Percentiles rank a stretch among this genome's conserved stretches.
Evolutionary conservation across 2,888 invertebrate species (phyloP).

Genomic region (Drosophila yooni): DNA sequence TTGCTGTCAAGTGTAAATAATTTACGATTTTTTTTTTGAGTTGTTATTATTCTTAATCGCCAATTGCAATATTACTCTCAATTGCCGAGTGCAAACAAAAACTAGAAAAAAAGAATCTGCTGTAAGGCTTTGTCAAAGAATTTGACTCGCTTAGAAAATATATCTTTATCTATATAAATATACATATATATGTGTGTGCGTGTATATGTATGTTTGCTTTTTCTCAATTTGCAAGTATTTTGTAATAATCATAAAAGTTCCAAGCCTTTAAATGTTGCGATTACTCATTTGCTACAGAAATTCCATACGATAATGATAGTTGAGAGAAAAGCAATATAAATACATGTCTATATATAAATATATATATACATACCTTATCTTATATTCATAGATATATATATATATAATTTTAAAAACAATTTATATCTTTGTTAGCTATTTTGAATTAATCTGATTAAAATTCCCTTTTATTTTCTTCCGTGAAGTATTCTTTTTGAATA

Average conservation of each 20-base stretch:
- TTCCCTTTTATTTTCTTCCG: not conserved
- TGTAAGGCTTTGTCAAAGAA: slow-evolving; percentile 6
- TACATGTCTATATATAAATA: not conserved
- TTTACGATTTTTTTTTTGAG: not conserved
- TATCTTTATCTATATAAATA: not conserved
- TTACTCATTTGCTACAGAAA: slow-evolving; percentile 21
- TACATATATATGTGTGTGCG: not conserved
- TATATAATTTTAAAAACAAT: not conserved
- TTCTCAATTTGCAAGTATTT: slow-evolving; percentile 10
- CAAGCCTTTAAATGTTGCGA: slow-evolving; percentile 3
- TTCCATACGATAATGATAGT: not conserved
- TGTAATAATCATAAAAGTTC: slow-evolving; percentile 32
- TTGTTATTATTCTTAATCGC: slow-evolving; percentile 26
- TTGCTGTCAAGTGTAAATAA: slow-evolving; percentile 32
- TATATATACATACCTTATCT: not conserved
- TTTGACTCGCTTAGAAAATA: slow-evolving; percentile 8
- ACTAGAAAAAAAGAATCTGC: not conserved
- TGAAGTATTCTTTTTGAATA: not conserved
- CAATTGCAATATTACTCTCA: slow-evolving; percentile 30
- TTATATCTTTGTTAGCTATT: not conserved
- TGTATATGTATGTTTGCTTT: not conserved
- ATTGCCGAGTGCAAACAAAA: slow-evolving; percentile 18
- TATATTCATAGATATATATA: not conserved
- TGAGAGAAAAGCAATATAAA: not conserved
- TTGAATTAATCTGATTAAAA: not conserved